Conservation (phyloP, 30 jellyfish, hydroid and myxozoan species). For the Hydra vulgaris region DNA sequence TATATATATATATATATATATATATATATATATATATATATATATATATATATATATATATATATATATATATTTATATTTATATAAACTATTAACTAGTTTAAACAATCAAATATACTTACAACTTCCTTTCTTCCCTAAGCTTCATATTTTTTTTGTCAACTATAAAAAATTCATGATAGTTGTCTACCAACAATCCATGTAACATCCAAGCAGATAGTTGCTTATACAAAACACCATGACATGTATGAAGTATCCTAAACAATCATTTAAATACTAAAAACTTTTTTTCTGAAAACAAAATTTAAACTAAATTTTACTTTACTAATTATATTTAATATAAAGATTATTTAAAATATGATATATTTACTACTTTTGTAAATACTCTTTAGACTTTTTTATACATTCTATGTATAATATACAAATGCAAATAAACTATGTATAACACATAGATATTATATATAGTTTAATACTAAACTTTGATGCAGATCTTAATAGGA, state of each 20-base stretch:
- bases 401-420: no score
- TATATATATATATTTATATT: no score
- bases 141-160: conserved; percentile 20
- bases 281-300: neutral
- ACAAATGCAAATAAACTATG: no score
- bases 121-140: conserved; percentile 16
- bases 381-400: no score
- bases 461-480: no score
- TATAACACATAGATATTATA: no score
- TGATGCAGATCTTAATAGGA: no score
- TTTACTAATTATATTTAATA: neutral
- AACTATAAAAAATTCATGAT: conserved; percentile 71
- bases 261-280: neutral
- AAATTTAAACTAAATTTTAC: neutral
- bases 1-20: no score
- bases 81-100: no score
- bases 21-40: no score
- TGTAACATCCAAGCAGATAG: conserved; percentile 83
- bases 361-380: no score
- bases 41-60: no score
- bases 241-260: conserved; percentile 76
- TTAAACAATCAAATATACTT: neutral
- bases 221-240: conserved; percentile 70
- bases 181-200: conserved; percentile 70
- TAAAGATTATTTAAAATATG: neutral